Evolutionary conservation across 2,797 vertebrate genomes (phyloP), one percentile per base, ranked within the genome.

Genomic region (Periophthalmus magnuspinnatus): DNA sequence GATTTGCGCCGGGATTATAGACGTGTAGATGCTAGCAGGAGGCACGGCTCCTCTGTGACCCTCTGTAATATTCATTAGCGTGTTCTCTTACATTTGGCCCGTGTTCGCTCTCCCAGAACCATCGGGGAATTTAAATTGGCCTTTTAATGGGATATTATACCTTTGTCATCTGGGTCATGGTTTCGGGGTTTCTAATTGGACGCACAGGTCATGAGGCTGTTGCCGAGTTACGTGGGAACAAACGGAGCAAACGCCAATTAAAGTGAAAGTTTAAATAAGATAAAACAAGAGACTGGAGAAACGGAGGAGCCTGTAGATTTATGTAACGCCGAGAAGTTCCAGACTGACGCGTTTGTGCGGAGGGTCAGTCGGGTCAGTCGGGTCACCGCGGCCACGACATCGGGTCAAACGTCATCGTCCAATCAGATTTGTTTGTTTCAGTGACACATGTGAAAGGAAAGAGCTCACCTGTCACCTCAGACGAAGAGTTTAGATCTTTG

Each of bases 1-100:
- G 84, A 93, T 93, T 93, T 94, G 87, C 91, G 83, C 78, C 58
- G 74, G 91, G 92, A 85, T 92, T 90, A 92, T 77, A 72, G 82
- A 82, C 80, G 76, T 82, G 81, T 74, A 83, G 84, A 86, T 72
- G 74, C 85, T 84, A 81, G 86, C 78, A 65, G 77, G 79, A 78
- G 78, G 76, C 72, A 41, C 47, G 28, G 86, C 77, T 74, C 82
- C 75, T 60, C 24, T 16, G 57, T 86, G 86, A 87, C 79, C 72
- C 67, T 78, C 77, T 56, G 69, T 80, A 60, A 70, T 75, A 78
- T 71, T 82, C 75, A 91, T 90, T 89, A 86, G 79, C 74, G 81
- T 78, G 75, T 72, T 75, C 75, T 82, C 74, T 75, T 78, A 83
- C 64, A 68, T 70, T 77, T 70, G 63, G 41, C 60, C 56, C 16